Evolutionary conservation across 2,888 invertebrate genomes (phyloP), one percentile per base, ranked within the genome.

Genomic region (Apoda limacodes): DNA sequence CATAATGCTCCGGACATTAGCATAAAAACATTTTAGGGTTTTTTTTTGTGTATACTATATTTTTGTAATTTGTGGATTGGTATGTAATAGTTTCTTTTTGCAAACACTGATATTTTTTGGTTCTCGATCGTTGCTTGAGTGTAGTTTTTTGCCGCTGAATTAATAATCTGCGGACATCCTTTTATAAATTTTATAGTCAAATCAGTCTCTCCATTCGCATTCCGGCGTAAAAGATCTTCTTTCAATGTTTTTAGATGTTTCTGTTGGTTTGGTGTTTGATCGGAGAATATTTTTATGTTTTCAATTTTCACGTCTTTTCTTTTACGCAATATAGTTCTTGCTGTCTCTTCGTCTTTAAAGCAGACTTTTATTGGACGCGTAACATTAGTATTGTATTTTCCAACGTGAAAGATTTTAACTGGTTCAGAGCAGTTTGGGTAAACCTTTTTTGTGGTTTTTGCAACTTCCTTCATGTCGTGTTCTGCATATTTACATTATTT

Each of bases 361-460:
- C 26, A 30, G 3, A 17, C 34, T 11, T 34, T 34, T 3, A 34
- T 7, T 3, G 34, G 34, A 1, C 34, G 34, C 1, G 11, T 34
- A 22, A 26, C 30, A 9, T 34, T 25, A 3, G 7, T 3, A 2
- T 26, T n/a, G 17, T 30, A 22, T 24, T 34, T 34, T 2, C 34
- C 30, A 5, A 30, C 13, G 9, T 27, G 25, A 11, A 27, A 10
- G 2, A 30, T 24, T 19, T 34, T 34, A 9, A 19, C 14, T 10
- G 27, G 30, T 21, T 34, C 23, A 5, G 30, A 26, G 14, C 27
- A 34, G 7, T 13, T 10, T 4, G 10, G 10, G 11, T 27, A 21
- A 11, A 27, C 12, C 1, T 26, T n/a, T 14, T 9, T 4, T 25
- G 27, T 17, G 1, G n/a, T 26, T 2, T 30, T 29, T 3, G 9